A percentile compares a stretch with the other conserved stretches of the same genome.
phyloP scores from a whole-genome alignment of 2,113 vertebrate genomes.

The Rhinogobius similis region DNA sequence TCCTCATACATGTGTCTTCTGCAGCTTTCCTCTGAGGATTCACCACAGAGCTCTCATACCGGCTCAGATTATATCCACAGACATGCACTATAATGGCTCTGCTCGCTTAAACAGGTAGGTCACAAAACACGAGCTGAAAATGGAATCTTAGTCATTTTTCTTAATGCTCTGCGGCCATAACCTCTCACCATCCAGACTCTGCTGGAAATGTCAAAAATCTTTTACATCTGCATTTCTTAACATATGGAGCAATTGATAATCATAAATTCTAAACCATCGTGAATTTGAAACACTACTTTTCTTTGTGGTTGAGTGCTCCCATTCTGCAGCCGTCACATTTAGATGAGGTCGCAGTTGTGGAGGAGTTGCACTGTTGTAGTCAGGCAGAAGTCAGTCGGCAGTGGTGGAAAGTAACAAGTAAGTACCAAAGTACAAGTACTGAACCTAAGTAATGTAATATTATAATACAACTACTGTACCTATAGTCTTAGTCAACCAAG shows the following conservation, averaged over 20 bases:
- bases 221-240: background rate
- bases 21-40: slow-evolving; percentile 11
- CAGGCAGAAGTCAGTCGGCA: too few relatives aligned
- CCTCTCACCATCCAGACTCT: background rate
- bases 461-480: too few relatives aligned
- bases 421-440: too few relatives aligned
- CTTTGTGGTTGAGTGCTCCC: too few relatives aligned
- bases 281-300: too few relatives aligned
- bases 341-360: too few relatives aligned
- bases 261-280: too few relatives aligned
- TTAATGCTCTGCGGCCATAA: background rate
- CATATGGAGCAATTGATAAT: background rate
- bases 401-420: too few relatives aligned
- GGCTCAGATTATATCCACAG: background rate
- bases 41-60: background rate
- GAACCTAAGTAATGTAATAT: too few relatives aligned
- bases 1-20: slow-evolving; percentile 1
- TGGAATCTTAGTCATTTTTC: background rate
- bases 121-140: background rate
- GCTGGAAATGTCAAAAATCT: background rate
- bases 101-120: background rate
- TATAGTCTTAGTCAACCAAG: too few relatives aligned
- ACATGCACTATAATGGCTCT: background rate
- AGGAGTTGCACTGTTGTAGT: too few relatives aligned
- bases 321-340: too few relatives aligned